A percentile compares a stretch with the other conserved stretches of the same genome.
Evolutionary conservation across 2,888 invertebrate genomes (phyloP).

Genomic region (Phytoseiulus persimilis): DNA sequence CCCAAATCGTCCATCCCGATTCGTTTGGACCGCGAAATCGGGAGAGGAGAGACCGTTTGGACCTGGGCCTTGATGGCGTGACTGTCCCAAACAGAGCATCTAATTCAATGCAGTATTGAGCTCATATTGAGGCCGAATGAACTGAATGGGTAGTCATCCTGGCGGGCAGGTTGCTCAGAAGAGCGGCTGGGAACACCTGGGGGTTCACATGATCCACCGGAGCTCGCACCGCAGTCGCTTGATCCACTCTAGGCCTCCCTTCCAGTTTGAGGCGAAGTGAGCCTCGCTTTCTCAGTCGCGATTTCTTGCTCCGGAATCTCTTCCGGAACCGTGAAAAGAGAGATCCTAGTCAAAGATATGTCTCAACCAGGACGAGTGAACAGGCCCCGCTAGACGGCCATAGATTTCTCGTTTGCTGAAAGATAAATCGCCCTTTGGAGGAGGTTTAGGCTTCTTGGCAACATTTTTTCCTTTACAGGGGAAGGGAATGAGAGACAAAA

Average conservation of each 20-base stretch:
- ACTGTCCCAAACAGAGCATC: background rate
- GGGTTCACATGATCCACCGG: background rate
- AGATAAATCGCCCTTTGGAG: background rate
- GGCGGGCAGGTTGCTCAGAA: background rate
- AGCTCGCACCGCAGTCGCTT: background rate
- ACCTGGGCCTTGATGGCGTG: background rate
- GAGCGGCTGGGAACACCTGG: background rate
- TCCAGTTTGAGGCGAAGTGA: background rate
- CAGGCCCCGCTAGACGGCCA: background rate
- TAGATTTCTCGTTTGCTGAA: background rate
- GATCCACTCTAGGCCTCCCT: background rate
- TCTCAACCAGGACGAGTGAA: background rate
- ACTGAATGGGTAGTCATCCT: background rate
- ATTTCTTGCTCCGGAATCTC: background rate
- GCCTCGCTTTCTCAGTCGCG: background rate
- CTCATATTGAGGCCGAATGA: background rate
- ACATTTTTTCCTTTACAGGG: background rate
- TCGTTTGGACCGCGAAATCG: background rate
- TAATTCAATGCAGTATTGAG: background rate
- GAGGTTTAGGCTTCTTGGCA: background rate
- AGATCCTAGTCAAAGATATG: background rate
- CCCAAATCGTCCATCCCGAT: background rate
- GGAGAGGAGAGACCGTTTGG: background rate
- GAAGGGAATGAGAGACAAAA: background rate
- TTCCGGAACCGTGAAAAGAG: background rate